A percentile compares a stretch with the other conserved stretches of the same genome.
phyloP scores from a whole-genome alignment of 2,888 invertebrate genomes.

The Empis livida region DNA sequence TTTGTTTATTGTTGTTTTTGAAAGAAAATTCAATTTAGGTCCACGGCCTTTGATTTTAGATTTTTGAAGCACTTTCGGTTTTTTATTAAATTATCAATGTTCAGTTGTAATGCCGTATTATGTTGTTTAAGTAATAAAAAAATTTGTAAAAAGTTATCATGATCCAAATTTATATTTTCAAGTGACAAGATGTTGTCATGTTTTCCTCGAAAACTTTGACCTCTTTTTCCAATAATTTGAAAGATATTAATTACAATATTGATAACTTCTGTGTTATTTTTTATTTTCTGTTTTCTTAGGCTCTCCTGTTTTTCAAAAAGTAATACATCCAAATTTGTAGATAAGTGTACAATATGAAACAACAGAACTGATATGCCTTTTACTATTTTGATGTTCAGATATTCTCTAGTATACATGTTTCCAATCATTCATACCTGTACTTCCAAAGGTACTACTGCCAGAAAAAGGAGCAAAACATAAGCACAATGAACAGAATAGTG shows the following conservation, averaged over 20 bases:
- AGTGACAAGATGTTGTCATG: slow-evolving; percentile 1
- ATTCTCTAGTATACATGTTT: not conserved
- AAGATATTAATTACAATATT: no score
- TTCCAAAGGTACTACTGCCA: not conserved
- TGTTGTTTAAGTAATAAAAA: slow-evolving; percentile 1
- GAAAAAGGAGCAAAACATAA: not conserved
- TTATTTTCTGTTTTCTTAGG: no score
- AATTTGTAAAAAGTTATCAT: slow-evolving; percentile 1
- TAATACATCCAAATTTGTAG: no score
- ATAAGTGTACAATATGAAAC: no score
- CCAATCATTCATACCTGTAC: not conserved
- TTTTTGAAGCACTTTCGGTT: not conserved
- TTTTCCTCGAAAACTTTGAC: not conserved
- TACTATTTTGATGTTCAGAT: not conserved
- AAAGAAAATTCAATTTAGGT: not conserved
- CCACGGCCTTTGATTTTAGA: not conserved
- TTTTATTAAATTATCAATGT: slow-evolving; percentile 1
- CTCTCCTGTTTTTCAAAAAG: not conserved
- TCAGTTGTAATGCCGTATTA: not conserved
- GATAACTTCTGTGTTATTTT: no score
- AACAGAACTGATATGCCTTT: not conserved
- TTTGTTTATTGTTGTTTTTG: slow-evolving; percentile 1
- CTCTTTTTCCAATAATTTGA: slow-evolving; percentile 1
- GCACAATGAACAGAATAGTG: not conserved
- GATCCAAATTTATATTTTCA: slow-evolving; percentile 1